phyloP scores from a whole-genome alignment of 2,888 invertebrate genomes.

The Netelia fuscicornis region DNA sequence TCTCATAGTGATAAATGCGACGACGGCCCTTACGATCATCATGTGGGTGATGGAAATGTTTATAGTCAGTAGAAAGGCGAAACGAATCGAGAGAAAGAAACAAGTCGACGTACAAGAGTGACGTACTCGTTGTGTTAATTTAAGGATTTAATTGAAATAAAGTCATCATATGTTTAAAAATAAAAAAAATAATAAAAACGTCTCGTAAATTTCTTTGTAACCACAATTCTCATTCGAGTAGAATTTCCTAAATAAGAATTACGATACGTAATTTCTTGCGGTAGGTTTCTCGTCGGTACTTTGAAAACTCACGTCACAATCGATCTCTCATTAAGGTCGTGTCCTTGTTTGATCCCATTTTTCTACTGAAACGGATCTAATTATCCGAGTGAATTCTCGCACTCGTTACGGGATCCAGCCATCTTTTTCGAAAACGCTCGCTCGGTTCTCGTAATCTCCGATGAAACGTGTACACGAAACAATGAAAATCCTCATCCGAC shows the following conservation, averaged over 20 bases:
- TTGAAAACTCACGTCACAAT: constrained; percentile 49
- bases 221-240: not conserved
- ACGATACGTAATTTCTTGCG: constrained; percentile 21
- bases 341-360: constrained; percentile 80
- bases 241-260: constrained; percentile 43
- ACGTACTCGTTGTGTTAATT: constrained; percentile 32
- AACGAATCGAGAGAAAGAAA: constrained; percentile 38
- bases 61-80: constrained; percentile 66
- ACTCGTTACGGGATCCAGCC: constrained; percentile 73
- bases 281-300: constrained; percentile 26
- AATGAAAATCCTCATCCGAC: constrained; percentile 76
- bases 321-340: constrained; percentile 80
- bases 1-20: constrained; percentile 87
- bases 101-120: constrained; percentile 53
- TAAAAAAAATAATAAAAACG: constrained; percentile 29
- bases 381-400: constrained; percentile 74
- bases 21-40: constrained; percentile 87
- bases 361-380: constrained; percentile 77
- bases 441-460: constrained; percentile 55
- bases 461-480: constrained; percentile 66
- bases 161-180: constrained; percentile 22
- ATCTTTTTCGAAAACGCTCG: constrained; percentile 40
- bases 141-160: constrained; percentile 27
- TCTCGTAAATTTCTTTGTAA: constrained; percentile 8
- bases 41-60: constrained; percentile 87